A percentile compares a stretch with the other conserved stretches of the same genome.
These are phyloP conservation scores for Diabrotica virgifera DNA, from an alignment of 1,140 invertebrate genomes.

Conservation along the genomic window DNA sequence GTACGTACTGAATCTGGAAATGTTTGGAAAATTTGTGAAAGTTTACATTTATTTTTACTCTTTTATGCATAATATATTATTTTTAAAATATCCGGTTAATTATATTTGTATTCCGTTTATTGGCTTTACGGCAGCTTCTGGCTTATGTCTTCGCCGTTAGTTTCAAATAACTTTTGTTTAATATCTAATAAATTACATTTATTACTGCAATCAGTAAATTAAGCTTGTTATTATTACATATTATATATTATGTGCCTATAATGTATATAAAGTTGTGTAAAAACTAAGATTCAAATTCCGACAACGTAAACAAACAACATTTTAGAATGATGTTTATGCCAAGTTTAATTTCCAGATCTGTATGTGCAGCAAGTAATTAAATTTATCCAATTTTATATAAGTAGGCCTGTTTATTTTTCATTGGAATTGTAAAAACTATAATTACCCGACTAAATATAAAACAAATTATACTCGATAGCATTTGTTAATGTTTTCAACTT, in stretches of 20 bases:
- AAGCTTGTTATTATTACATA: not conserved
- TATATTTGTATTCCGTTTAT: too few species aligned
- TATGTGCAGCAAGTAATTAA: not conserved
- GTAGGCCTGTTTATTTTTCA: constrained; percentile 9
- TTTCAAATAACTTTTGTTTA: constrained; percentile 5
- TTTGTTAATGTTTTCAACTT: constrained; percentile 14
- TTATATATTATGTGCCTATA: not conserved
- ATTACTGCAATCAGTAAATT: not conserved
- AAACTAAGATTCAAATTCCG: not conserved
- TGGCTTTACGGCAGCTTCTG: not conserved
- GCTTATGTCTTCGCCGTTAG: not conserved
- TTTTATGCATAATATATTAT: too few species aligned
- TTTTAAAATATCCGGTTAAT: too few species aligned
- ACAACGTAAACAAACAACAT: not conserved
- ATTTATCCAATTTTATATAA: constrained; percentile 2
- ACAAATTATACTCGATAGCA: constrained; percentile 12
- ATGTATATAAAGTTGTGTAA: not conserved
- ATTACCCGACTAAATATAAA: constrained; percentile 12
- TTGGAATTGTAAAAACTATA: constrained; percentile 11
- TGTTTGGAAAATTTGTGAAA: too few species aligned
- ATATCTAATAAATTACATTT: not conserved
- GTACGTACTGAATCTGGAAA: too few species aligned
- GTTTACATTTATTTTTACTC: too few species aligned
- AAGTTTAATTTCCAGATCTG: not conserved
- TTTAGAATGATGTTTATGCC: not conserved